These are phyloP conservation scores for Poecilobothrus nobilitatus DNA, from an alignment of 2,888 invertebrate genomes.

Conservation along the genomic window DNA sequence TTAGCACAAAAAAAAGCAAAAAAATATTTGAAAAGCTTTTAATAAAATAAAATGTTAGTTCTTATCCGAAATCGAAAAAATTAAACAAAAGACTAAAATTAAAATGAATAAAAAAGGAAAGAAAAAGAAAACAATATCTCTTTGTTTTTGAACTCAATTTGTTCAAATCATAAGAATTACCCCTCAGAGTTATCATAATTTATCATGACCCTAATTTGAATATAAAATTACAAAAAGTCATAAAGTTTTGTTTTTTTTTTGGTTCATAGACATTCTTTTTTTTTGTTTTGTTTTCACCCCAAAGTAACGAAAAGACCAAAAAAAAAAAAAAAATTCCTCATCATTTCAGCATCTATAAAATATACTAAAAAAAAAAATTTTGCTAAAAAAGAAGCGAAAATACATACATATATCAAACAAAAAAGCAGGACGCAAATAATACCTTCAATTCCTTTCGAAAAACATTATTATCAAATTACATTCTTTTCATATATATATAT, in stretches of 20 bases:
- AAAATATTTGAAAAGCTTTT: too few relatives aligned
- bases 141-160: neutral
- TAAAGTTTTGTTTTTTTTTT: neutral
- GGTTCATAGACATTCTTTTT: neutral
- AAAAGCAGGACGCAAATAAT: neutral
- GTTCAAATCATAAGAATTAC: constrained; percentile 3
- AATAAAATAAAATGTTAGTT: too few relatives aligned
- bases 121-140: neutral
- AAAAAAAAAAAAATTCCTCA: neutral
- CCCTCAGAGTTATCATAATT: constrained; percentile 6
- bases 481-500: too few relatives aligned
- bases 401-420: too few relatives aligned
- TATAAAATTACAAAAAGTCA: neutral
- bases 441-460: neutral
- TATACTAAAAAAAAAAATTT: too few relatives aligned
- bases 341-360: neutral
- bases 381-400: neutral
- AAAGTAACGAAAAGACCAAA: neutral
- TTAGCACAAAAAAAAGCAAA: too few relatives aligned
- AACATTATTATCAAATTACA: neutral
- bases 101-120: too few relatives aligned
- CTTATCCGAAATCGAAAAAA: too few relatives aligned
- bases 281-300: too few relatives aligned
- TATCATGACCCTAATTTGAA: constrained; percentile 4
- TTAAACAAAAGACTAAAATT: too few relatives aligned